phyloP scores from a whole-genome alignment of 2,888 invertebrate genomes.

The Orchesellides sinensis region DNA sequence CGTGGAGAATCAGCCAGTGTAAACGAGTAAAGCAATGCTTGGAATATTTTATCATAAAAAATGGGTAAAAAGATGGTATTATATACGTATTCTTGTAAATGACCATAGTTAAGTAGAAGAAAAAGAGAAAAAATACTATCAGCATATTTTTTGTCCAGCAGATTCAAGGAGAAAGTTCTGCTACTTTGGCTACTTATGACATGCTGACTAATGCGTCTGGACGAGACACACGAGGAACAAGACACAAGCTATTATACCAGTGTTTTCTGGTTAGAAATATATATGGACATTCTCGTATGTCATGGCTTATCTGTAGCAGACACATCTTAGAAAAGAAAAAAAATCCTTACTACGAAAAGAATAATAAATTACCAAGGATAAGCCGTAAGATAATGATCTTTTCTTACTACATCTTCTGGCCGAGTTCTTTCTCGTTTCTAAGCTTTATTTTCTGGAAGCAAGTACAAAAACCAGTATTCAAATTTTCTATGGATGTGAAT shows the following conservation, averaged over 20 bases:
- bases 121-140: not conserved
- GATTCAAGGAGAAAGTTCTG: conserved; percentile 17
- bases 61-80: conserved; percentile 19
- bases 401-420: not conserved
- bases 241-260: not conserved
- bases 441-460: not conserved
- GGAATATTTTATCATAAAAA: conserved; percentile 26
- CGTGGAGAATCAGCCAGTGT: not conserved
- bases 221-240: no score
- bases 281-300: not conserved
- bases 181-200: conserved; percentile 19
- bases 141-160: not conserved
- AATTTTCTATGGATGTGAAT: not conserved
- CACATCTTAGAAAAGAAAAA: not conserved
- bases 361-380: not conserved
- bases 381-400: not conserved
- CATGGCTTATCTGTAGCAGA: not conserved
- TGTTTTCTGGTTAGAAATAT: not conserved
- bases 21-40: not conserved
- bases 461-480: not conserved
- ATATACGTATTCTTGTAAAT: not conserved
- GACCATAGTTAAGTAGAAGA: not conserved
- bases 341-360: not conserved
- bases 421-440: not conserved
- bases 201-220: conserved; percentile 41